Base-by-base conservation (phyloP, 2,888 invertebrate species). In the Brachypalpus laphriformis region DNA sequence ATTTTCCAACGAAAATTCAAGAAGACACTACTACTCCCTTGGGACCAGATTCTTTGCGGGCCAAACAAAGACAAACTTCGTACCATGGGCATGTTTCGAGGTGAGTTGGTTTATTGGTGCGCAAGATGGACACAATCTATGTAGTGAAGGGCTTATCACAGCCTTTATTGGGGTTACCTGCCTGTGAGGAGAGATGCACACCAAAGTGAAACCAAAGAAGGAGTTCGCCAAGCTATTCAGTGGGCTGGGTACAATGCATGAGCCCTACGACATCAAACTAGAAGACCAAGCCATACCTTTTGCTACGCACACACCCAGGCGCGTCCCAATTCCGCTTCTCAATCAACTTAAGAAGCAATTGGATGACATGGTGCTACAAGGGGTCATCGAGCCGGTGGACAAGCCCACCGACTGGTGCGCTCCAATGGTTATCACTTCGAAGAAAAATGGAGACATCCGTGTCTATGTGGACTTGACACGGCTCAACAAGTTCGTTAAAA, bases 1-100 rank as follows among this genome's bases (percentile, higher is more conserved):
- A 1, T 57, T 18, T 70, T 57, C 20, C 45, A 49, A 45, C 45
- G 56, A 45, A 71, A 71, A 47, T 47, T 70, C 9, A 57, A 57
- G 34, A 34, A 8, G 47, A 57, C 20, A 22, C 34, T 18, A 70
- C 45, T 57, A 14, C 57, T 57, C 57, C 57, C 71, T 5, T 16
- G 22, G 11, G 71, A 57, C 16, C 45, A 25, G 8, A 20, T 25
- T 25, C 25, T 25, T 25, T 25, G 25, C 22, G 16, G 57, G 45
- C 16, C 57, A 70, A 47, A 42, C 25, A 56, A 70, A 31, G 28
- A 45, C 1, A 57, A 20, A 71, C 47, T 57, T 56, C n/a, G n/a
- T n/a, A n/a, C n/a, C n/a, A n/a, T n/a, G n/a, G n/a, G n/a, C n/a
- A n/a, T n/a, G n/a, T n/a, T n/a, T n/a, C n/a, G n/a, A n/a, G n/a